Percentiles rank a stretch among this genome's conserved stretches.
Evolutionary conservation across 2,113 vertebrate genomes (phyloP).

Genomic region (Colistium nudipinnis): DNA sequence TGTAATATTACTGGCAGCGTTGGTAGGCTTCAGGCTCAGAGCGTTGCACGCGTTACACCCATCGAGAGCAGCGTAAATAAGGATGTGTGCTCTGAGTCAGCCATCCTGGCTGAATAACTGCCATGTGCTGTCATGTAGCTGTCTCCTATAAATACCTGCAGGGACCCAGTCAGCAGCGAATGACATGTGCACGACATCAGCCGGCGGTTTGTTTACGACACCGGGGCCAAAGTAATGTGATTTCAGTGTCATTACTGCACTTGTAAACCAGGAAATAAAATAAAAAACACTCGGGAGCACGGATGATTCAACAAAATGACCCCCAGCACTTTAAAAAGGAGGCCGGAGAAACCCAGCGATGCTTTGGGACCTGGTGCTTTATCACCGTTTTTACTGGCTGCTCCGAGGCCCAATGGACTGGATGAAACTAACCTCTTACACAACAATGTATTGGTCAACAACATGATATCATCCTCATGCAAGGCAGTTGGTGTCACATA

Average conservation of each 20-base stretch:
- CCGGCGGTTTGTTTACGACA: slow-evolving; percentile 33
- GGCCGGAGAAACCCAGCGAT: background rate
- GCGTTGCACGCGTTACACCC: slow-evolving; percentile 43
- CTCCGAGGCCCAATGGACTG: too few relatives aligned
- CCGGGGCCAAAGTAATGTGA: background rate
- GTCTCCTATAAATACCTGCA: slow-evolving; percentile 59
- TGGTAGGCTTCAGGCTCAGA: background rate
- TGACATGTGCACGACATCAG: background rate
- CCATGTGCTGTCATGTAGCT: slow-evolving; percentile 8
- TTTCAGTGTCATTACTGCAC: slow-evolving; percentile 17
- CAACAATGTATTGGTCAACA: background rate
- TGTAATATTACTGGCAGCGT: slow-evolving; percentile 5
- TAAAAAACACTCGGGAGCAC: slow-evolving; percentile 11
- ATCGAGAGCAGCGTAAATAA: slow-evolving; percentile 60
- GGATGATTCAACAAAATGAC: slow-evolving; percentile 18
- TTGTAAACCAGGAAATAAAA: slow-evolving; percentile 48
- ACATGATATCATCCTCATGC: background rate
- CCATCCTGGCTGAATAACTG: slow-evolving; percentile 49
- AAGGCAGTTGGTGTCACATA: background rate
- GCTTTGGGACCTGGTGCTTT: background rate
- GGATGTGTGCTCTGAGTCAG: slow-evolving; percentile 62
- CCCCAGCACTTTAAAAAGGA: background rate
- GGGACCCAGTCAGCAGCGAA: slow-evolving; percentile 17
- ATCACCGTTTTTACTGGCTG: background rate
- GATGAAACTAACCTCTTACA: background rate